phyloP scores from a whole-genome alignment of 2,797 vertebrate species.

The Squalus acanthias region DNA sequence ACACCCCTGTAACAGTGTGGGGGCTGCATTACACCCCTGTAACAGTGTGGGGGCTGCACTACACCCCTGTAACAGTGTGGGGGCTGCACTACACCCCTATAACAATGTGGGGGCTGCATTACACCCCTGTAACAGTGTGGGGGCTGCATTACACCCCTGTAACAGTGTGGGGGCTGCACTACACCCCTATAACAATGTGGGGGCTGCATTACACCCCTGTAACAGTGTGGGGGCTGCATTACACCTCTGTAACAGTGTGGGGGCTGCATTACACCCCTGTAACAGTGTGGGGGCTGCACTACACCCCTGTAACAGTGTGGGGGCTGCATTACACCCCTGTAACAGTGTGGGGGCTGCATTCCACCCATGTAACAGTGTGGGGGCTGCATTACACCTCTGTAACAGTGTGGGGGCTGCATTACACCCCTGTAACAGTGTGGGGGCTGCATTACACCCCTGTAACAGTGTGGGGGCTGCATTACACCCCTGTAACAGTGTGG shows the following conservation, averaged over 20 bases:
- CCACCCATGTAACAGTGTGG: too few relatives aligned
- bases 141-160: background rate
- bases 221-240: too few relatives aligned
- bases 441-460: background rate
- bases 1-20: background rate
- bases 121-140: background rate
- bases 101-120: too few relatives aligned
- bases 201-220: too few relatives aligned
- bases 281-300: background rate
- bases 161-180: background rate
- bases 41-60: background rate
- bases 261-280: background rate
- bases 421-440: too few relatives aligned
- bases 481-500: background rate
- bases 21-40: background rate
- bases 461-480: background rate
- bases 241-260: background rate
- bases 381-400: too few relatives aligned
- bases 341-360: too few relatives aligned
- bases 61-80: background rate
- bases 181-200: background rate
- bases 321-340: too few relatives aligned
- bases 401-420: too few relatives aligned
- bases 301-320: background rate
- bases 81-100: too few relatives aligned